Evolutionary conservation across 30 jellyfish, hydroid and myxozoan species (phyloP), one percentile per base, ranked within the genome.

Genomic region (Pelagia noctiluca): DNA sequence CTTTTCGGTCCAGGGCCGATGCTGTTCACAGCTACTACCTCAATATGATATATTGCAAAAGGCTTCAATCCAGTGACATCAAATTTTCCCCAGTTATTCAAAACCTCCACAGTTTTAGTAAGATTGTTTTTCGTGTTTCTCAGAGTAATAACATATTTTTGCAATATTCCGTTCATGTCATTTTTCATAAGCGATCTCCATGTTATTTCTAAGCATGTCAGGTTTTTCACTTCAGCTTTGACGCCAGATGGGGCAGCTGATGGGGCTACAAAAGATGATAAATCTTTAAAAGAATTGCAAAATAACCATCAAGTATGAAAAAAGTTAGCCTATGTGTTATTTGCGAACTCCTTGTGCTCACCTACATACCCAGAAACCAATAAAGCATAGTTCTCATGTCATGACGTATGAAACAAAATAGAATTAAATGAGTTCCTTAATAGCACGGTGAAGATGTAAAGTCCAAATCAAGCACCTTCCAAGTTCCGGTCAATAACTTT

Each of bases 11-110:
- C 95, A 63, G 48, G n/a, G 4, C 89, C 89, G 22, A 34, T 62
- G 34, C 30, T 33, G 69, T 76, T 87, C 5, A 54, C 87, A 18
- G 90, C 96, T 26, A 91, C 96, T 1, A 87, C 76, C n/a, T 0
- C 18, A 13, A 87, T 53, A 31, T 84, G 65, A 50, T 87, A 87
- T 33, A 76, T 87, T 2, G 90, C 37, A 38, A 33, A 66, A 26
- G 96, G 84, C 48, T 61, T 53, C 37, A 87, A 32, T 34, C 76
- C 90, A 19, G 0, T 76, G 42, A 68, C 75, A 32, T 34, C 33
- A 12, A 18, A 18, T 5, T 16, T 24, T 32, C 24, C 25, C 3
- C 50, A 18, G 23, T 32, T 50, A 1, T 18, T 28, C 5, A 71
- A 54, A 3, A 62, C 88, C 24, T 62, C 26, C n/a, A 60, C 1